Evolutionary conservation across 2,113 vertebrate species (phyloP), one percentile per base, ranked within the genome.

Genomic region (Romanogobio albipinnatus): DNA sequence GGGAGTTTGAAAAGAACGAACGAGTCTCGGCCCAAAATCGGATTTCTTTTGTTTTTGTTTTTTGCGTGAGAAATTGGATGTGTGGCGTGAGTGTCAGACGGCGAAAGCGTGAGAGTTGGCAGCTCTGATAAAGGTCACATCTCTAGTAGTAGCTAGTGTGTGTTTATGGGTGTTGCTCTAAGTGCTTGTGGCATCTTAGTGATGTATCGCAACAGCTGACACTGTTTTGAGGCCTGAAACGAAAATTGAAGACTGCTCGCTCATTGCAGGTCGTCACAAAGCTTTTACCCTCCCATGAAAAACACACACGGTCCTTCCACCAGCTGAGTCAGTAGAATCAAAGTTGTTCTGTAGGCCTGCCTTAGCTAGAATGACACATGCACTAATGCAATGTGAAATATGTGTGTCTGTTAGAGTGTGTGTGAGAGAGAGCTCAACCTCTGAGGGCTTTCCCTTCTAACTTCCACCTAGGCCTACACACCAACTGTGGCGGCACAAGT

Each of bases 401-500:
- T 51, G 64, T 83, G 80, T 82, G 39, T 73, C 53, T 85, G 62
- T 62, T 19, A 29, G 79, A 6, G 39, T 51, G 66, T 53, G 68
- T 39, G 68, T 7, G 47, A 29, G 68, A 70, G 59, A 68, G 19
- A 29, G 43, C 59, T 51, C 76, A 76, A 86, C 75, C 33, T 86
- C 80, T 61, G 51, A 73, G 84, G 88, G 84, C 36, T 89, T 89
- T 84, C 86, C 86, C 86, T 68, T 84, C 53, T 36, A 84, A 74
- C 73, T 51, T 84, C 76, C 86, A 78, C 88, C 88, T n/a, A n/a
- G n/a, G n/a, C n/a, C n/a, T 83, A 87, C 88, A 82, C 86, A 84
- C 84, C 88, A 89, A 81, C 83, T 87, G 88, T 78, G 56, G 29
- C 81, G 1, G 80, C 81, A 77, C 76, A 83, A 84, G 84, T 85